These are phyloP conservation scores for Sylvia borin DNA, from an alignment of 2,797 vertebrate species.

Conservation along the genomic window DNA sequence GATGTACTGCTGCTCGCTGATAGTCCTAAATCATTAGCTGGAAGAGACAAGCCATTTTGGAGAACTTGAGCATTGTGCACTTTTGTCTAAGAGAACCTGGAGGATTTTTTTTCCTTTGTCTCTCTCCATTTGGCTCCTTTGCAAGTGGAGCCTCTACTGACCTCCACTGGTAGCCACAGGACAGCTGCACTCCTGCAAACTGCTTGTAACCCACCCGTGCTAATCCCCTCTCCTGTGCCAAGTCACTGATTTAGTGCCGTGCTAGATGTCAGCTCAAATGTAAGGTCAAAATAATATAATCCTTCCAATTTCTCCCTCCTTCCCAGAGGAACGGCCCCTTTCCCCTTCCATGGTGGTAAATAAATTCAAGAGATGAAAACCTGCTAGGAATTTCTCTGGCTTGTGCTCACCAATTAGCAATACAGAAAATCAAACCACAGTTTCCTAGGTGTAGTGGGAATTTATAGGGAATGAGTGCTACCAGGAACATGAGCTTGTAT, in stretches of 20 bases:
- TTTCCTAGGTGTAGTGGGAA: slow-evolving; percentile 57
- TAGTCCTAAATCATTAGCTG: background rate
- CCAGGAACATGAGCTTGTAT: slow-evolving; percentile 15
- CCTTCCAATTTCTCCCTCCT: slow-evolving; percentile 39
- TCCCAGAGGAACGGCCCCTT: slow-evolving; percentile 21
- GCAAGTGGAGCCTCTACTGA: slow-evolving; percentile 61
- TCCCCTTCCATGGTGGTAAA: slow-evolving; percentile 53
- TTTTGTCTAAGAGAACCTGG: background rate
- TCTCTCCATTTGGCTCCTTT: slow-evolving; percentile 15
- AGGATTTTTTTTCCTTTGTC: slow-evolving; percentile 19
- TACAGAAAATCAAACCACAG: slow-evolving; percentile 44
- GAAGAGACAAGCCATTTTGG: background rate
- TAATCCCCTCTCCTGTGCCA: slow-evolving; percentile 45
- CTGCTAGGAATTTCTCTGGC: slow-evolving; percentile 49
- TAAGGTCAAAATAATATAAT: slow-evolving; percentile 65
- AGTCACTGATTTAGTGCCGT: slow-evolving; percentile 58
- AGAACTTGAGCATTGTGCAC: background rate
- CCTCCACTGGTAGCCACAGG: slow-evolving; percentile 65
- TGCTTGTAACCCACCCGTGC: slow-evolving; percentile 20
- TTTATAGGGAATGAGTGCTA: slow-evolving; percentile 38
- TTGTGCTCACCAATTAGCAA: slow-evolving; percentile 26
- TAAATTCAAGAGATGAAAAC: slow-evolving; percentile 62
- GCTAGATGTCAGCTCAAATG: slow-evolving; percentile 53
- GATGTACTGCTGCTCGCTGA: background rate
- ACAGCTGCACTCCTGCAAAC: slow-evolving; percentile 9